phyloP scores from a whole-genome alignment of 2,113 vertebrate species.

The Lonchura striata region DNA sequence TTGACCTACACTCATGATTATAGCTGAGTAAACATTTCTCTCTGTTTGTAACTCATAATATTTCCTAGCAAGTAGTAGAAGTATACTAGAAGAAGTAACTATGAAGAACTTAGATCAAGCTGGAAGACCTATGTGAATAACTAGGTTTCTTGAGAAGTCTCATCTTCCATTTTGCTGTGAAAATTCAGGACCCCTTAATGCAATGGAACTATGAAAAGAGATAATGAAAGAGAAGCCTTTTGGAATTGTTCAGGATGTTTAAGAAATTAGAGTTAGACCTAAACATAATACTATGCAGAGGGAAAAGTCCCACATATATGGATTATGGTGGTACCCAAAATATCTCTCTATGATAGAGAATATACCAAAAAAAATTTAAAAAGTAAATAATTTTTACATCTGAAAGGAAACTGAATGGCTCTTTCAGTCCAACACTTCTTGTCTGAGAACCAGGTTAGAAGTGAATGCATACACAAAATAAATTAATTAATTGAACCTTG shows the following conservation, averaged over 20 bases:
- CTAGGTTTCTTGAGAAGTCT: not conserved
- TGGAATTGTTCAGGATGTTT: not conserved
- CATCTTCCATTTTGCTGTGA: not conserved
- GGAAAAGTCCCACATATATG: rapidly evolving
- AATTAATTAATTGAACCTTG: not conserved
- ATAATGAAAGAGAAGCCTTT: not conserved
- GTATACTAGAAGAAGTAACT: conserved; percentile 30
- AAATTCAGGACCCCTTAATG: not conserved
- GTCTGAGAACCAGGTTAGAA: not conserved
- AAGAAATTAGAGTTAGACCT: not conserved
- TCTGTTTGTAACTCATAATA: conserved; percentile 50
- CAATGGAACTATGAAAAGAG: not conserved
- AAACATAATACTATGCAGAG: not conserved
- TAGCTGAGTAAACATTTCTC: conserved; percentile 61
- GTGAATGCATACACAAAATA: not conserved
- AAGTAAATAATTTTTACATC: not conserved
- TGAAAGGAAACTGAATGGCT: not conserved
- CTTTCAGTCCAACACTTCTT: not conserved
- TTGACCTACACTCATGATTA: conserved; percentile 50
- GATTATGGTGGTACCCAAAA: not conserved
- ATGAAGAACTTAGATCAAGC: not conserved
- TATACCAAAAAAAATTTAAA: not conserved
- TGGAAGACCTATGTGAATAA: not conserved
- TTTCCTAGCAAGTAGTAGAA: conserved; percentile 13
- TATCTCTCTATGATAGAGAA: not conserved